Evolutionary conservation across 2,888 invertebrate genomes (phyloP), one percentile per base, ranked within the genome.

Genomic region (Yponomeuta plumbellus): DNA sequence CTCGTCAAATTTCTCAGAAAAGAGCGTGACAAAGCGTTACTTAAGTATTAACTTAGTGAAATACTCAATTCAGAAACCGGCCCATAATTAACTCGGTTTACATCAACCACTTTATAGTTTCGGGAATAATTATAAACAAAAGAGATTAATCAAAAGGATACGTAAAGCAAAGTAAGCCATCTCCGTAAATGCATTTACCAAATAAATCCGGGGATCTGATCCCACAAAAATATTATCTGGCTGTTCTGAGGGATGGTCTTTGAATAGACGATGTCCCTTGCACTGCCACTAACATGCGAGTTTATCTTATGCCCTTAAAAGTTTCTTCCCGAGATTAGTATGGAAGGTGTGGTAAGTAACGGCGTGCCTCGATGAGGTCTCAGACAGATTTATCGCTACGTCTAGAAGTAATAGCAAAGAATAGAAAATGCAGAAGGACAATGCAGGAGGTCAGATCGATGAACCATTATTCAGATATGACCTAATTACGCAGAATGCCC

Each of bases 251-350:
- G 44, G 10, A 52, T 17, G 10, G 13, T 52, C 44, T 52, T 52
- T 52, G 44, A 52, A 52, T 52, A 70, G 67, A 70, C 70, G 71
- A 69, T 72, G 74, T 75, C 74, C 71, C 75, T 70, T 44, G 44
- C 59, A 11, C 56, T 23, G 52, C 56, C 20, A 72, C 69, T 67
- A 62, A 67, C 70, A 74, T 71, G 77, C 80, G 80, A 80, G 79
- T 75, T 72, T 71, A 62, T 72, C 71, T 72, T 70, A 75, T 79
- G 78, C 80, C 83, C 80, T 80, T 82, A 80, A 78, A 76, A 73
- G 84, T 76, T 77, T 74, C 72, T 75, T 76, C 73, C 66, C 69
- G 72, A 79, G 80, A 81, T 80, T 76, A 80, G 80, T 77, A 77
- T 76, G 71, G 69, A 73, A 76, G 79, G 79, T 72, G 76, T 76